Evolutionary conservation across 1,140 invertebrate genomes (phyloP), one percentile per base, ranked within the genome.

Genomic region (Listronotus bonariensis): DNA sequence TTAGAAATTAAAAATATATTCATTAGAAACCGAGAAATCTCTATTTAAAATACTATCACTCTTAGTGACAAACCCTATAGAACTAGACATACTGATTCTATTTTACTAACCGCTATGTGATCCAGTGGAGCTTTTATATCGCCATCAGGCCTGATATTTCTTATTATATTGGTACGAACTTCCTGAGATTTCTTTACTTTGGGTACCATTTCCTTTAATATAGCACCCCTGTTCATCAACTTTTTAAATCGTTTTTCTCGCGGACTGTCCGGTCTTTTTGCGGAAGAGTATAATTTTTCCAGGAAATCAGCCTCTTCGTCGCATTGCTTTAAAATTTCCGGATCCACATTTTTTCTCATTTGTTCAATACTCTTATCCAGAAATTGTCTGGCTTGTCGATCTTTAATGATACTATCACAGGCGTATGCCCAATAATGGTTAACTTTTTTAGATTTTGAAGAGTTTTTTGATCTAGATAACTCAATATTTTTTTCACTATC

Each of bases 401-500:
- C 69, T 61, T 69, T 69, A n/a, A 67, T n/a, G 6, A 71, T 12
- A 4, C 65, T 58, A 15, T 60, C 43, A 10, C 61, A 43, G 11
- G 41, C 64, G 36, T 59, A 67, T 1, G 67, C 45, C 69, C 69
- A 71, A 34, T 67, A 67, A 7, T 5, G n/a, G 51, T 69, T 67
- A 14, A 71, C 60, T 56, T 67, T 63, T 71, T 71, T 12, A 68
- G 10, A 36, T 48, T 48, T 6, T 32, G 32, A n/a, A 72, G 43
- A 3, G 58, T 61, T 65, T 69, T 69, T 11, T 58, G 17, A 61
- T 69, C 68, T 6, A 72, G 55, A 45, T 69, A 57, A 14, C 46
- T 32, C 14, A 72, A 63, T 12, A 72, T 72, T 55, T 68, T 72
- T 43, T 72, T 72, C 0, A 69, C 65, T 0, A 69, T 62, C 65